These are phyloP conservation scores for Eurytoma adleriae DNA, from an alignment of 2,888 invertebrate species.

Conservation along the genomic window DNA sequence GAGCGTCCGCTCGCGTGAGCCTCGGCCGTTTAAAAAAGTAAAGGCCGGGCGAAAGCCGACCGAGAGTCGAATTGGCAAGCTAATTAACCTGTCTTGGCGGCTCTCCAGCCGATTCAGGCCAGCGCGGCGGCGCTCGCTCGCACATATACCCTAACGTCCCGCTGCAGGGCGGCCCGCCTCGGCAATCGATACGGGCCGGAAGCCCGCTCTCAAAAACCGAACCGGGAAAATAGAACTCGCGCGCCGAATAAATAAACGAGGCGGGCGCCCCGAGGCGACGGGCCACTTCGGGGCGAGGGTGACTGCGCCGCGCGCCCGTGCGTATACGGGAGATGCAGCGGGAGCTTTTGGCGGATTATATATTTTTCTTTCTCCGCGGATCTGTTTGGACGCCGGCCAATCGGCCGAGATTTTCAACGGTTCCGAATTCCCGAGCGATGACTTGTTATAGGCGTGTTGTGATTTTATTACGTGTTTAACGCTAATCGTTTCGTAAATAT, in stretches of 20 bases:
- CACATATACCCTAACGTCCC: neutral
- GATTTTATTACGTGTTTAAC: slow-evolving; percentile 2
- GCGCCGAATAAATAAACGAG: slow-evolving; percentile 35
- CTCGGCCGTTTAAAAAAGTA: slow-evolving; percentile 31
- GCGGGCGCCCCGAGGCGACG: too few relatives aligned
- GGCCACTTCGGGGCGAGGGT: neutral
- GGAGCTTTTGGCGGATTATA: neutral
- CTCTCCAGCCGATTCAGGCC: slow-evolving; percentile 50
- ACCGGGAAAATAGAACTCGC: slow-evolving; percentile 13
- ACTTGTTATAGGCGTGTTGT: neutral
- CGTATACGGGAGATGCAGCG: too few relatives aligned
- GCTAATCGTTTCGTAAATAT: neutral
- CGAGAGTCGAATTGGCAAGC: slow-evolving; percentile 46
- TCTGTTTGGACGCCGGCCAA: slow-evolving; percentile 12
- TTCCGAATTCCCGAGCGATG: neutral
- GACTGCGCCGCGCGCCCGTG: too few relatives aligned
- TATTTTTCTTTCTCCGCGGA: slow-evolving; percentile 8
- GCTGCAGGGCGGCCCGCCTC: neutral
- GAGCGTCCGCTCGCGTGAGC: slow-evolving; percentile 15
- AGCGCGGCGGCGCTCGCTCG: neutral
- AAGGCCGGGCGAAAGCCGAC: slow-evolving; percentile 11
- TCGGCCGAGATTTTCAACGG: neutral
- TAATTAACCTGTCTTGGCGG: slow-evolving; percentile 53
- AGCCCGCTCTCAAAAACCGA: slow-evolving; percentile 4
- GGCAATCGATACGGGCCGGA: slow-evolving; percentile 31